These are phyloP conservation scores for Drosophila tsacasi DNA, from an alignment of 1,140 invertebrate genomes.

Conservation along the genomic window DNA sequence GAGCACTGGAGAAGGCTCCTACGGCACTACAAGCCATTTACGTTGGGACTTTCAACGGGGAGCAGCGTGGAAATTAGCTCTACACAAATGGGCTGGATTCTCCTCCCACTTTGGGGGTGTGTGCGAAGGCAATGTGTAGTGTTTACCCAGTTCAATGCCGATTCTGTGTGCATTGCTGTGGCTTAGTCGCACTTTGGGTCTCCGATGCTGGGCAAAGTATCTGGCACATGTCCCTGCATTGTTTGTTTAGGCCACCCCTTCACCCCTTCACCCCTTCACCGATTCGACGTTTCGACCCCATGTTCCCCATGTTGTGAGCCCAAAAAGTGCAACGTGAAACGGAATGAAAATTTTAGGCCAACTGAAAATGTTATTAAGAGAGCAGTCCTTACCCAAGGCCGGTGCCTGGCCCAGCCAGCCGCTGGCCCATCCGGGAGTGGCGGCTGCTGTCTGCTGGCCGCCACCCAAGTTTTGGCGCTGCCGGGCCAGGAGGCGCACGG, in stretches of 20 bases:
- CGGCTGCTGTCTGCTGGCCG: slow-evolving; percentile 70
- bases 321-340: slow-evolving; percentile 44
- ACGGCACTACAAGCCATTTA: slow-evolving; percentile 45
- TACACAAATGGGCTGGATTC: slow-evolving; percentile 24
- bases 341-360: slow-evolving; percentile 52
- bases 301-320: slow-evolving; percentile 23
- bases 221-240: slow-evolving; percentile 24
- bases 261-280: neutral
- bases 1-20: slow-evolving; percentile 14
- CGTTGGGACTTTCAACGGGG: slow-evolving; percentile 21
- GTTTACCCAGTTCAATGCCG: slow-evolving; percentile 41
- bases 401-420: slow-evolving; percentile 88
- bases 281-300: neutral
- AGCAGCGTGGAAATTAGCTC: slow-evolving; percentile 58
- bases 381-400: slow-evolving; percentile 86
- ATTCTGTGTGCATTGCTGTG: slow-evolving; percentile 53
- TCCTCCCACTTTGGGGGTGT: neutral
- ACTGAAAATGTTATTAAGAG: slow-evolving; percentile 61
- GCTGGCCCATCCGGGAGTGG: slow-evolving; percentile 86
- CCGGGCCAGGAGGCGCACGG: slow-evolving; percentile 92
- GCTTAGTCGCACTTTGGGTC: slow-evolving; percentile 37
- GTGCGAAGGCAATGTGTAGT: slow-evolving; percentile 1
- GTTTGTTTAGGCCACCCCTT: slow-evolving; percentile 29
- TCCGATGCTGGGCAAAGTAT: slow-evolving; percentile 6
- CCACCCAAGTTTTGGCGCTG: slow-evolving; percentile 91